Base-by-base conservation (phyloP, 2,113 vertebrate species). In the Chinchilla lanigera region DNA sequence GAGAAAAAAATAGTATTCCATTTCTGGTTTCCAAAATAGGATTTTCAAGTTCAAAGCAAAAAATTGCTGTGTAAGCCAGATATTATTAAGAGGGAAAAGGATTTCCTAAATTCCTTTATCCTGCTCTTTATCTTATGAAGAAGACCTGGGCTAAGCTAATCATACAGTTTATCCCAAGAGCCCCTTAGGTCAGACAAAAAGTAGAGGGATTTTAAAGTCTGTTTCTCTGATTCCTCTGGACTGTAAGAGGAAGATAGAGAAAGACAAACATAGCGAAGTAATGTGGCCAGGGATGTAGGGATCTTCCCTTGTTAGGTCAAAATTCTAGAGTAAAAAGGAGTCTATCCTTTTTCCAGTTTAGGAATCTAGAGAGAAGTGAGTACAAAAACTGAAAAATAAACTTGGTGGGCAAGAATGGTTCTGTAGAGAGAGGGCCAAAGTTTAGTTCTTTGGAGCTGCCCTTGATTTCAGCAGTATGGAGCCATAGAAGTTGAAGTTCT, bases 81-180 rank as follows among this genome's bases (percentile, higher is more conserved):
- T 24, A 75, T 91, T 91, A 82, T 94, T 91, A 87, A 90, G 75
- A 87, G 1, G 3, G 73, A 90, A 94, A 86, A 44, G 47, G 61
- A 73, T 86, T 96, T 90, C 94, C 54, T 86, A 90, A 86, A 90
- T 94, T 90, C 44, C 63, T 94, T 81, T 86, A 93, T 84, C 50
- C 38, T 71, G 10, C 56, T 95, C 10, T 86, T 86, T 93, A 96
- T 96, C 44, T 81, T 56, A 86, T 86, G 90, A 93, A 94, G 92
- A 93, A 73, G n/a, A 81, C 73, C 44, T 93, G 73, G 9, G 24
- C 63, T 82, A 71, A 82, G 30, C 13, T 94, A 90, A 90, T 96
- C 47, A 63, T 44, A 6, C 35, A 86, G n/a, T 86, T 90, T 86
- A 94, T 86, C 87, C 63, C 82, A 63, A 82, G n/a, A 30, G 24